Percentiles rank a stretch among this genome's conserved stretches.
Evolutionary conservation across 2,113 vertebrate genomes (phyloP).

Genomic region (Hylia prasina): DNA sequence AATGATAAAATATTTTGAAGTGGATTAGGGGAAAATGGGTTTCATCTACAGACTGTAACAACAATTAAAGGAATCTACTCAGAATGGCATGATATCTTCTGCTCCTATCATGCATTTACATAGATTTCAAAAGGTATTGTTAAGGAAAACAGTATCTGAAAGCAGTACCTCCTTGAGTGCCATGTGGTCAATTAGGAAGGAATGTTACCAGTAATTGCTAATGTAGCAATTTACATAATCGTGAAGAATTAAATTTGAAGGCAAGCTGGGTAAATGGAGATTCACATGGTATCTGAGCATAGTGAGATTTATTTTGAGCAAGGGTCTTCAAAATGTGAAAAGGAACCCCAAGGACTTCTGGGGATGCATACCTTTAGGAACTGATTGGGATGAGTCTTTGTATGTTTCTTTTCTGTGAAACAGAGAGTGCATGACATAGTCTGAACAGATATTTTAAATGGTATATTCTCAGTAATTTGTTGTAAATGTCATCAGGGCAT

Average conservation of each 20-base stretch:
- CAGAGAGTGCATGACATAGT: too few species aligned
- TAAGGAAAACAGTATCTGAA: not conserved
- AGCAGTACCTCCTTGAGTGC: not conserved
- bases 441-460: not conserved
- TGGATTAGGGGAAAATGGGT: not conserved
- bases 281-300: not conserved
- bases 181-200: not conserved
- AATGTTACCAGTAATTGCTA: not conserved
- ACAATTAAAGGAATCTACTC: not conserved
- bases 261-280: not conserved
- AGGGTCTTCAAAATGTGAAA: not conserved
- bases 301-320: not conserved
- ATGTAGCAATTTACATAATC: not conserved
- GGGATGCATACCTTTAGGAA: not conserved
- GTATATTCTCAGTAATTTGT: not conserved
- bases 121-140: not conserved
- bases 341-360: not conserved
- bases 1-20: not conserved
- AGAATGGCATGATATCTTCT: not conserved
- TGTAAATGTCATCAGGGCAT: not conserved
- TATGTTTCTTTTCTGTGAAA: not conserved
- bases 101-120: rapidly evolving
- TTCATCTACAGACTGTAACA: not conserved
- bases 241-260: not conserved
- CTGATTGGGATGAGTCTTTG: not conserved